Evolutionary conservation across 2,113 vertebrate species (phyloP).

Genomic region (Irena cyanogastra): DNA sequence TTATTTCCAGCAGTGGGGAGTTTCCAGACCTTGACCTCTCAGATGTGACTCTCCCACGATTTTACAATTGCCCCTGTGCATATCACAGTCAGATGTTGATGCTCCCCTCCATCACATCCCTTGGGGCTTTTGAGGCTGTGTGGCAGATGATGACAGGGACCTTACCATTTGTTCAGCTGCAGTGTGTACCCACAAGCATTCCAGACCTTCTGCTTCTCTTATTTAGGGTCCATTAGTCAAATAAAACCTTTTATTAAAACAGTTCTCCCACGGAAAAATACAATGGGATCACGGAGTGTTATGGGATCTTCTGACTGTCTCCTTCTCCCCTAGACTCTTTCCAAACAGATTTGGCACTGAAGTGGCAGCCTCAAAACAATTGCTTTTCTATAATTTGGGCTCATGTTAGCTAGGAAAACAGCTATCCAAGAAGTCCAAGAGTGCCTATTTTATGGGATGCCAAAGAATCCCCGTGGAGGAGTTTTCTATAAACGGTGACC

Average conservation of each 20-base stretch:
- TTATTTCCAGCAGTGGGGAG: neutral
- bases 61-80: neutral
- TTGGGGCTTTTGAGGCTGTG: neutral
- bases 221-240: neutral
- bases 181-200: neutral
- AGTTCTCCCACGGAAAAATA: neutral
- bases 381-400: neutral
- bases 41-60: neutral
- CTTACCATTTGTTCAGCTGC: neutral
- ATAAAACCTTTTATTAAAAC: neutral
- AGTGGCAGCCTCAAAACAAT: neutral
- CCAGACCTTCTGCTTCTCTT: neutral
- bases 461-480: neutral
- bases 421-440: neutral
- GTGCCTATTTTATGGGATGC: neutral
- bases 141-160: neutral
- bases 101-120: neutral
- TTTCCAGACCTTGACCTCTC: neutral
- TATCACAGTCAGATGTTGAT: neutral
- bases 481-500: neutral
- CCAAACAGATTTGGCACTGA: neutral
- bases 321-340: neutral
- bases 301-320: neutral
- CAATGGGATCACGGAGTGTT: neutral
- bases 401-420: neutral